Conservation (phyloP, 2,797 vertebrate genomes). For the Mustela erminea region DNA sequence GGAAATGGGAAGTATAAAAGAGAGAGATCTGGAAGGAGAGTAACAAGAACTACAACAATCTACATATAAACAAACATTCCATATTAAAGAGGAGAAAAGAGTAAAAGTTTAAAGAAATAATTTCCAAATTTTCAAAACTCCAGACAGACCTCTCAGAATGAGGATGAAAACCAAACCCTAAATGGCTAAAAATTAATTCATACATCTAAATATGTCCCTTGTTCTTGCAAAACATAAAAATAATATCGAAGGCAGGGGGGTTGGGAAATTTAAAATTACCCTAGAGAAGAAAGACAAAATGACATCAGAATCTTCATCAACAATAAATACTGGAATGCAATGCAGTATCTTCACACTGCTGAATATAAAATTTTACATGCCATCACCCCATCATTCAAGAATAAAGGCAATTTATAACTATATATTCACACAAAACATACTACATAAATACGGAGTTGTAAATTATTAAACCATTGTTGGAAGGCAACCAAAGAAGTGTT, state of each 20-base stretch:
- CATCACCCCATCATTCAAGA: background rate
- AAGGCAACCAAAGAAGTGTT: background rate
- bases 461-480: background rate
- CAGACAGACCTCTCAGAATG: background rate
- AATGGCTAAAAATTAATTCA: background rate
- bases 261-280: background rate
- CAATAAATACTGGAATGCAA: background rate
- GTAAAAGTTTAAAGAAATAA: background rate
- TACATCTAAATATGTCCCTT: background rate
- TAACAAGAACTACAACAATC: background rate
- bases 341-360: background rate
- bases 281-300: background rate
- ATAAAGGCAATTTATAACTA: constrained; percentile 1
- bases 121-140: constrained; percentile 19
- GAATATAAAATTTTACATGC: background rate
- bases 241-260: background rate
- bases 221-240: background rate
- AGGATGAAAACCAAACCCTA: background rate
- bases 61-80: background rate
- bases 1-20: background rate
- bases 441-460: background rate
- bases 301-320: background rate
- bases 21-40: background rate
- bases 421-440: background rate
- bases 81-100: background rate